Conservation (phyloP, 1,140 invertebrate genomes). For the Sarcophaga peregrina region DNA sequence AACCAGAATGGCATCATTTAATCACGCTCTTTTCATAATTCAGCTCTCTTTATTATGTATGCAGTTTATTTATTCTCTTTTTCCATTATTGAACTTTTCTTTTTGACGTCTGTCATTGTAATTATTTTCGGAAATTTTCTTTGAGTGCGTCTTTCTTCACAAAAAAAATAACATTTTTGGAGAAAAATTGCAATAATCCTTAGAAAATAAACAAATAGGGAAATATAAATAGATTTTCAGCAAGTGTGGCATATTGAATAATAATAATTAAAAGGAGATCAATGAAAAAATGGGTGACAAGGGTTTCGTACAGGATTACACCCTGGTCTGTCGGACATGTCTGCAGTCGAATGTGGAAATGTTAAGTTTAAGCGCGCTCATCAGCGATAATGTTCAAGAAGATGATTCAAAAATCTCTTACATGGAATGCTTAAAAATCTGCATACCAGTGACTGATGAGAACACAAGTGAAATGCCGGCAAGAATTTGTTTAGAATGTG, state of each 20-base stretch:
- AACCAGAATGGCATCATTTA: too few relatives aligned
- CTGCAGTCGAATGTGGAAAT: slow-evolving; percentile 56
- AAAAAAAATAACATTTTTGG: not conserved
- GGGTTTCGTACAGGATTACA: slow-evolving; percentile 49
- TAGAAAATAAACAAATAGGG: not conserved
- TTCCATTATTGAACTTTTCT: not conserved
- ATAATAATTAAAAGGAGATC: not conserved
- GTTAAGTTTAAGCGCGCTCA: slow-evolving; percentile 54
- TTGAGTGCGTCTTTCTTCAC: slow-evolving; percentile 21
- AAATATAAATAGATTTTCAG: not conserved
- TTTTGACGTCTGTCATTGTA: not conserved
- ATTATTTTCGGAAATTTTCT: slow-evolving; percentile 12
- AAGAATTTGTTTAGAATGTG: slow-evolving; percentile 58
- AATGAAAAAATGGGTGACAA: slow-evolving; percentile 21
- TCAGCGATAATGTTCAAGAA: slow-evolving; percentile 45
- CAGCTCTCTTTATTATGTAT: too few relatives aligned
- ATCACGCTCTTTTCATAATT: too few relatives aligned
- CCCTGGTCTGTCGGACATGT: slow-evolving; percentile 59
- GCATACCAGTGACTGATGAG: slow-evolving; percentile 54
- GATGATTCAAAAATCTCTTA: slow-evolving; percentile 50
- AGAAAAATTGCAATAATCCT: not conserved
- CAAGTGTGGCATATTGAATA: not conserved
- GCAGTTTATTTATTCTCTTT: too few relatives aligned
- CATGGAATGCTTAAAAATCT: slow-evolving; percentile 54
- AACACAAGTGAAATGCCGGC: slow-evolving; percentile 45